A percentile compares a stretch with the other conserved stretches of the same genome.
Evolutionary conservation across 2,888 invertebrate species (phyloP).

Genomic region (Chrysopilus asiliformis): DNA sequence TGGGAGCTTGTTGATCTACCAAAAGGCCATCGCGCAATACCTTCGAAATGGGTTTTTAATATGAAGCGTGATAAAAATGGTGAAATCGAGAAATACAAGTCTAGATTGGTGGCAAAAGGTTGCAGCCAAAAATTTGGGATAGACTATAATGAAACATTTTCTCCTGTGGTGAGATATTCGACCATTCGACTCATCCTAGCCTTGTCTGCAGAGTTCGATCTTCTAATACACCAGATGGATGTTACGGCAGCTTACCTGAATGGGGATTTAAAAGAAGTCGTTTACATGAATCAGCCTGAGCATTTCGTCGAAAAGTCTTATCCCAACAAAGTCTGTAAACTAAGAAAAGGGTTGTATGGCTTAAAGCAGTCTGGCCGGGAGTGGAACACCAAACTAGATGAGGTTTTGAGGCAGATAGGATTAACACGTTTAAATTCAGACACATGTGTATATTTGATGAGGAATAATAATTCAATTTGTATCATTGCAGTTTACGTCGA

Average conservation of each 20-base stretch:
- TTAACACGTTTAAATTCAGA: slow-evolving; percentile 10
- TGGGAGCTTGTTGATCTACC: slow-evolving; percentile 13
- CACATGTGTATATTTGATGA: slow-evolving; percentile 13
- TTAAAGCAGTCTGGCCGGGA: slow-evolving; percentile 18
- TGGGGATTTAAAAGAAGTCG: slow-evolving; percentile 5
- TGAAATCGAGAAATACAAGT: slow-evolving; percentile 12
- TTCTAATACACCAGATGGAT: slow-evolving; percentile 9
- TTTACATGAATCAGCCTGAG: slow-evolving; percentile 15
- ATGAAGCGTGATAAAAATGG: slow-evolving; percentile 16
- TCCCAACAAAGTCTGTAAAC: slow-evolving; percentile 15
- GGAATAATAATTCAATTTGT: no score
- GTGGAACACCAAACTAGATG: no score
- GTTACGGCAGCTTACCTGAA: slow-evolving; percentile 11
- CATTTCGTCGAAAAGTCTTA: slow-evolving; percentile 11
- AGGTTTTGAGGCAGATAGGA: slow-evolving; percentile 14
- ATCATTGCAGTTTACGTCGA: no score
- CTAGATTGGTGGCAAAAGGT: slow-evolving; percentile 20
- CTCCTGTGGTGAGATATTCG: slow-evolving; percentile 15
- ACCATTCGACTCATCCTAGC: slow-evolving; percentile 13
- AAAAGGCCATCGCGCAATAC: slow-evolving; percentile 8
- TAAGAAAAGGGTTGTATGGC: slow-evolving; percentile 17
- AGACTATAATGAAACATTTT: slow-evolving; percentile 16
- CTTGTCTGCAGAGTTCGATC: slow-evolving; percentile 4
- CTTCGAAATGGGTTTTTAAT: slow-evolving; percentile 20
- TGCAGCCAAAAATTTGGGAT: slow-evolving; percentile 16